A percentile compares a stretch with the other conserved stretches of the same genome.
Conservation (phyloP, 2,888 invertebrate species). For the Syrista parreyssii region DNA sequence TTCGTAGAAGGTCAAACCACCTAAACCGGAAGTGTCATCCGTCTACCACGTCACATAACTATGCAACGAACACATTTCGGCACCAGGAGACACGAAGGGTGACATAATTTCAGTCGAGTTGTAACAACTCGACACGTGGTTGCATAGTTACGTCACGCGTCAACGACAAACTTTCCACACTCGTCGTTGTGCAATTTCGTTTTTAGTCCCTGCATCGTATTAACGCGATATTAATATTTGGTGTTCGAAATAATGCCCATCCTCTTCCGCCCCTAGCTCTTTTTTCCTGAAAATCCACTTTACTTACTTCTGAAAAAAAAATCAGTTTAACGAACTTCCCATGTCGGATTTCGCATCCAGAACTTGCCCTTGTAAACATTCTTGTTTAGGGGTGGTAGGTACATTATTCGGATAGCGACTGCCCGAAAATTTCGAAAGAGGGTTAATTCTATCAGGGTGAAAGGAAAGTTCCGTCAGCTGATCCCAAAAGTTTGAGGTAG, state of each 20-base stretch:
- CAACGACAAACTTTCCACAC: conserved; percentile 52
- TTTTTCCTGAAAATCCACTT: not conserved
- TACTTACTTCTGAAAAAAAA: not conserved
- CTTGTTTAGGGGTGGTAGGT: not conserved
- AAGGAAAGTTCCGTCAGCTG: conserved; percentile 5
- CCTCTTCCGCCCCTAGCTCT: accelerated
- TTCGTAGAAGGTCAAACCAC: not conserved
- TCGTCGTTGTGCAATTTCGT: conserved; percentile 43
- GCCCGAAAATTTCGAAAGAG: not conserved
- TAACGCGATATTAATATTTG: conserved; percentile 14
- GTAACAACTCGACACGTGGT: conserved; percentile 25
- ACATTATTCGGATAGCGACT: not conserved
- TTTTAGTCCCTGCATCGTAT: conserved; percentile 9
- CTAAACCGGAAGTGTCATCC: not conserved
- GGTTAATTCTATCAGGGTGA: conserved; percentile 2
- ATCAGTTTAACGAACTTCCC: not conserved
- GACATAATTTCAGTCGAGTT: not conserved
- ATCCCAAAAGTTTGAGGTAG: not conserved
- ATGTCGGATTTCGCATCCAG: not conserved
- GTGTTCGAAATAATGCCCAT: not conserved
- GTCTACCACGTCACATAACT: not conserved
- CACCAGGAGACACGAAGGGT: not conserved
- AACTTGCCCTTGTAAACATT: not conserved
- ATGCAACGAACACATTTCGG: not conserved
- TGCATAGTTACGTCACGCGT: conserved; percentile 54